These are phyloP conservation scores for Pelochelys cantorii DNA, from an alignment of 2,797 vertebrate genomes.

Conservation along the genomic window DNA sequence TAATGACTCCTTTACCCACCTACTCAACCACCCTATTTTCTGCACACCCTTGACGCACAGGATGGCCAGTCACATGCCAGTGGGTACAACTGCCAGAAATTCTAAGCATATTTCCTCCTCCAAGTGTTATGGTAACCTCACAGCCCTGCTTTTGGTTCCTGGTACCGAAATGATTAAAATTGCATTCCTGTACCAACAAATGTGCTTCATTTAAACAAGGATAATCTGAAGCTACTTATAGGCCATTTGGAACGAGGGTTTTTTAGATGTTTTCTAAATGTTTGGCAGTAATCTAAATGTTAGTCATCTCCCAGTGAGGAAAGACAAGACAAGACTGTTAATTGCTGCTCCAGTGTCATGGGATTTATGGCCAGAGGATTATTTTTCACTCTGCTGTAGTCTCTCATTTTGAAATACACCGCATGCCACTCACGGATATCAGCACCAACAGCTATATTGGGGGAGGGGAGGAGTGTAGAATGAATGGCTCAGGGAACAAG, in stretches of 20 bases:
- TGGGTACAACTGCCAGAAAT: constrained; percentile 25
- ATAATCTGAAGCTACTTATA: constrained; percentile 11
- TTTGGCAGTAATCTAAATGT: constrained; percentile 35
- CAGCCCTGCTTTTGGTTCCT: background rate
- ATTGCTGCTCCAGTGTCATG: constrained; percentile 26
- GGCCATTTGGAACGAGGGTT: background rate
- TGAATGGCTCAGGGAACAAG: constrained; percentile 5
- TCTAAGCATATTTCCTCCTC: constrained; percentile 25
- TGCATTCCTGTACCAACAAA: background rate
- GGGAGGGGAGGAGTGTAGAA: background rate
- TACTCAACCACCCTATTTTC: constrained; percentile 18
- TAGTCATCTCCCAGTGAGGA: constrained; percentile 27
- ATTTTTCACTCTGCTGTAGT: constrained; percentile 16
- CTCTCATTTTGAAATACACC: constrained; percentile 39
- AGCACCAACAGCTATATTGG: background rate
- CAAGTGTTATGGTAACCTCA: constrained; percentile 22
- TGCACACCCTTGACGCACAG: constrained; percentile 46
- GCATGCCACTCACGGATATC: constrained; percentile 7
- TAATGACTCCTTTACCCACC: constrained; percentile 48
- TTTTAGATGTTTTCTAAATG: background rate
- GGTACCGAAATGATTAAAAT: constrained; percentile 14
- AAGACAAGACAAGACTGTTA: constrained; percentile 41
- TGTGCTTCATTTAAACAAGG: background rate
- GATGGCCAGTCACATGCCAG: constrained; percentile 49
- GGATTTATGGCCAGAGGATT: constrained; percentile 27